phyloP scores from a whole-genome alignment of 2,797 vertebrate species.

The Anabacerthia variegaticeps region DNA sequence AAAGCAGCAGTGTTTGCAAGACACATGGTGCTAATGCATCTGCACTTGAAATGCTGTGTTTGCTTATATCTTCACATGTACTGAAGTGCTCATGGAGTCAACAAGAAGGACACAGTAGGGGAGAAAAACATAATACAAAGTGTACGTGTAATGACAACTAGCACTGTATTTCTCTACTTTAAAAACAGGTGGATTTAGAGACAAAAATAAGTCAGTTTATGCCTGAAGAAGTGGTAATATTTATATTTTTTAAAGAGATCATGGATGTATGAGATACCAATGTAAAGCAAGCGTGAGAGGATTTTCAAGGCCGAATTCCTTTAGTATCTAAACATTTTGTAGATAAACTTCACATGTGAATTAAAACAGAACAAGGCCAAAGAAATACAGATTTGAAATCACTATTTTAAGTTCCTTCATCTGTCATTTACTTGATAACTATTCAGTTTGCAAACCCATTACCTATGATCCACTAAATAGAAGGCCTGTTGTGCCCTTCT shows the following conservation, averaged over 20 bases:
- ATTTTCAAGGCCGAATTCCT: not conserved
- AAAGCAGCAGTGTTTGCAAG: not conserved
- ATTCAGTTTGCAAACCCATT: not conserved
- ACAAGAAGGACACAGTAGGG: not conserved
- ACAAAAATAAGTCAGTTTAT: not conserved
- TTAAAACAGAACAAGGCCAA: conserved; percentile 16
- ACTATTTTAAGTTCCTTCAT: conserved; percentile 53
- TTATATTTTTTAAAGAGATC: not conserved
- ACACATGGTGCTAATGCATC: accelerated
- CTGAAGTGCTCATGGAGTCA: not conserved
- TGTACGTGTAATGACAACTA: not conserved
- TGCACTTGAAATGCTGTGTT: not conserved
- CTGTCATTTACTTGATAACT: conserved; percentile 40
- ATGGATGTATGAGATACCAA: not conserved
- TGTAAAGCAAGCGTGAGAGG: not conserved
- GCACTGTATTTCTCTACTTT: not conserved
- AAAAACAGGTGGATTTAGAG: not conserved
- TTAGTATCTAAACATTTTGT: not conserved
- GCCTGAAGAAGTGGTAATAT: not conserved
- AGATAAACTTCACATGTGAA: conserved; percentile 3
- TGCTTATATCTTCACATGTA: not conserved
- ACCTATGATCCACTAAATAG: conserved; percentile 23
- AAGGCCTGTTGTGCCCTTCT: conserved; percentile 10
- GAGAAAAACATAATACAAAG: not conserved
- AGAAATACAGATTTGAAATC: conserved; percentile 20